Conservation (phyloP, 2,888 invertebrate genomes). For the Cheiracanthium punctorium region DNA sequence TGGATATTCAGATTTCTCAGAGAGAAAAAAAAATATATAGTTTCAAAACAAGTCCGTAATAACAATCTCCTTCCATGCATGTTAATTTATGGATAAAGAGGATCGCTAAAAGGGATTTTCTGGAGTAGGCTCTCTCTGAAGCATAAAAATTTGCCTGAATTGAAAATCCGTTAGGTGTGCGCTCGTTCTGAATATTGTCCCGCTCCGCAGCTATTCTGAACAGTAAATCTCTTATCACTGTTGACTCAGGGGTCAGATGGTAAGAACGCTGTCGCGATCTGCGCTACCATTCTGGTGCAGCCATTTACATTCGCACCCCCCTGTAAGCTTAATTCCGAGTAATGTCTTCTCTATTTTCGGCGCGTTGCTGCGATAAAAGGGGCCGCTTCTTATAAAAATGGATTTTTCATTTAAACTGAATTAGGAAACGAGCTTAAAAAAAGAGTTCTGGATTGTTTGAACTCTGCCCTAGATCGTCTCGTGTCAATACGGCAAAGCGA, state of each 20-base stretch:
- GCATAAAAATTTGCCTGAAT: constrained; percentile 4
- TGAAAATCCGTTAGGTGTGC: not conserved
- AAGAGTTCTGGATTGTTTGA: too few relatives aligned
- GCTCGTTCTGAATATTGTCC: not conserved
- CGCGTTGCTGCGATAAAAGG: constrained; percentile 7
- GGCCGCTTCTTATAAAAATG: not conserved
- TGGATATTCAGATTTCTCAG: too few relatives aligned
- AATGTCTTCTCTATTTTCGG: constrained; percentile 46
- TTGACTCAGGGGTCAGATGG: constrained; percentile 62
- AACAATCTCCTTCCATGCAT: not conserved
- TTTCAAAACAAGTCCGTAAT: not conserved
- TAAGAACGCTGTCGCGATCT: constrained; percentile 29
- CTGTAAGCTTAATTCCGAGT: constrained; percentile 63
- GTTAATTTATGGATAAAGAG: not conserved
- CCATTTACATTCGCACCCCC: constrained; percentile 52
- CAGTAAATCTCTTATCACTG: constrained; percentile 56
- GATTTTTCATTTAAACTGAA: not conserved
- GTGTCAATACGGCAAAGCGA: too few relatives aligned
- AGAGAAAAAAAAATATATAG: too few relatives aligned
- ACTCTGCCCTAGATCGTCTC: too few relatives aligned
- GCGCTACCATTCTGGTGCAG: not conserved
- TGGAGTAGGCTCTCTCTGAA: not conserved
- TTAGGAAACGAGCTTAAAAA: not conserved
- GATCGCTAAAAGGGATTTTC: not conserved
- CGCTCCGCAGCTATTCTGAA: not conserved